Evolutionary conservation across 2,888 invertebrate genomes (phyloP).

Genomic region (Arctia plantaginis): DNA sequence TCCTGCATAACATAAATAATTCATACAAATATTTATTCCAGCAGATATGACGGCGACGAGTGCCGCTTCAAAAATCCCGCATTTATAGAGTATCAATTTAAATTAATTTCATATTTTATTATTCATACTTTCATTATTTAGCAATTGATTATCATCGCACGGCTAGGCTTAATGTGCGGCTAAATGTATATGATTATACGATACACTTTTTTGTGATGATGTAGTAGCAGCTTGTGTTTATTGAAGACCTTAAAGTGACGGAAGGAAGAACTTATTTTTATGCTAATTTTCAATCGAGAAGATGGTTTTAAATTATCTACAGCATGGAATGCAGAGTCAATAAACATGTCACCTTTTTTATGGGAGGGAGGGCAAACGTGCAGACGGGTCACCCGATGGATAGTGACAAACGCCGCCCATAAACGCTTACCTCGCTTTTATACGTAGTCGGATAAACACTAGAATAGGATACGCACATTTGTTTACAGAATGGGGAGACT

Average conservation of each 20-base stretch:
- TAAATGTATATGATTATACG: background rate
- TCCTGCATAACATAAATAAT: slow-evolving; percentile 54
- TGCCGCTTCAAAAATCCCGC: background rate
- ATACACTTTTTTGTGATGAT: background rate
- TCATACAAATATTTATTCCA: slow-evolving; percentile 53
- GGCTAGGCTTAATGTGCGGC: background rate
- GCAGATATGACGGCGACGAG: slow-evolving; percentile 24
- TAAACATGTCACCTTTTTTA: too few species aligned
- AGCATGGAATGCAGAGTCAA: too few species aligned
- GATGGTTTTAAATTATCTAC: too few species aligned
- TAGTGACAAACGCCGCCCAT: too few species aligned
- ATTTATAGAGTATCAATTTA: background rate
- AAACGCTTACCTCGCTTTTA: too few species aligned
- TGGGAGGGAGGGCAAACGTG: too few species aligned
- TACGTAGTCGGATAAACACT: too few species aligned
- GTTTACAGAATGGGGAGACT: too few species aligned
- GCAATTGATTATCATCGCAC: background rate
- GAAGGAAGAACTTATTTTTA: background rate
- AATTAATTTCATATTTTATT: background rate
- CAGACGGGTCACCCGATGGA: too few species aligned
- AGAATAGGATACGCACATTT: too few species aligned
- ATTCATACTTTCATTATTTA: background rate
- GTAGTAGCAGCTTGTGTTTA: background rate
- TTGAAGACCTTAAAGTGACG: background rate
- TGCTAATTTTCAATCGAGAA: too few species aligned